These are phyloP conservation scores for Ceyx erithaca DNA, from an alignment of 2,797 vertebrate species.

Conservation along the genomic window DNA sequence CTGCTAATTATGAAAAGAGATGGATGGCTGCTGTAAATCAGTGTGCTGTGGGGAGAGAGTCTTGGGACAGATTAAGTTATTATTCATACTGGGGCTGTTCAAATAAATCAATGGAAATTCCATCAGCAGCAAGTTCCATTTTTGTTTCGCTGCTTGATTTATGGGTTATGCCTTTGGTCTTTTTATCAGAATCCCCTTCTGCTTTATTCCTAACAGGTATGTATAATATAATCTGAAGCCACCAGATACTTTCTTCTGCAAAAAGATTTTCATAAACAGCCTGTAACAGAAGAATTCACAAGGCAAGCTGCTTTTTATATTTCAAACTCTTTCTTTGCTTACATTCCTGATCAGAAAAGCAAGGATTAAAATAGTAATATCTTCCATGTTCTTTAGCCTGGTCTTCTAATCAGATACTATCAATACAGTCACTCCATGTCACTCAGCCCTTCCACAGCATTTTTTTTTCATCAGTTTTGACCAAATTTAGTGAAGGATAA, in stretches of 20 bases:
- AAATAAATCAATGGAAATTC: slow-evolving; percentile 73
- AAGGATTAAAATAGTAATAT: not conserved
- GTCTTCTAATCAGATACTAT: not conserved
- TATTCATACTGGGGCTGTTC: slow-evolving; percentile 66
- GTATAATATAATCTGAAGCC: slow-evolving; percentile 57
- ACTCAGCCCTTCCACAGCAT: not conserved
- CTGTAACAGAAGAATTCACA: not conserved
- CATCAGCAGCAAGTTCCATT: slow-evolving; percentile 63
- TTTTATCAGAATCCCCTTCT: slow-evolving; percentile 59
- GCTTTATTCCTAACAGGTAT: slow-evolving; percentile 44
- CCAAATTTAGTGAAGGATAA: not conserved
- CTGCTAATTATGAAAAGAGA: slow-evolving; percentile 72
- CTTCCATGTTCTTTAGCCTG: not conserved
- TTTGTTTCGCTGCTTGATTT: slow-evolving; percentile 59
- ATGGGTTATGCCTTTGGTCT: slow-evolving; percentile 61
- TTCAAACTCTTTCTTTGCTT: not conserved
- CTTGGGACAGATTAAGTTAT: slow-evolving; percentile 69
- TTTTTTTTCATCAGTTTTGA: not conserved
- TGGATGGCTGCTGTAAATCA: slow-evolving; percentile 65
- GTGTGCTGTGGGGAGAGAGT: slow-evolving; percentile 62
- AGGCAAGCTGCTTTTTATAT: not conserved
- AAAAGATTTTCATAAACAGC: slow-evolving; percentile 38
- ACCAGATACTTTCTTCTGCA: slow-evolving; percentile 13
- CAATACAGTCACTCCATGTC: not conserved
- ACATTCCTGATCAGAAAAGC: not conserved